Conservation (phyloP, 2,113 vertebrate genomes). For the Peucedramus taeniatus region DNA sequence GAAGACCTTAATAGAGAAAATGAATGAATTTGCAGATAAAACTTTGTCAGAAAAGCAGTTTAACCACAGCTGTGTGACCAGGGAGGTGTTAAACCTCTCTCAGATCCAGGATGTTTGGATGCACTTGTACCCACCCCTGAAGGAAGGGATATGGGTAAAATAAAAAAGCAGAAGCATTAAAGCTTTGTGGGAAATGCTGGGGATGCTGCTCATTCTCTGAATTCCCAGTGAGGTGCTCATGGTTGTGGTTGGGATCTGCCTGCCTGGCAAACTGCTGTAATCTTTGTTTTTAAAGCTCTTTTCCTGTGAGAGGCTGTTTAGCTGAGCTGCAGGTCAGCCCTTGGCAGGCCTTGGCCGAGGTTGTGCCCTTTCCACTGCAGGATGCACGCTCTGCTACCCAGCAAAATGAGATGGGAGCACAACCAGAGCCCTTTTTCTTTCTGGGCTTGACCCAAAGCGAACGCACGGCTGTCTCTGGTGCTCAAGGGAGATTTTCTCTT, state of each 20-base stretch:
- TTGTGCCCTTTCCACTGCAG: not conserved
- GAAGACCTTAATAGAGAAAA: not conserved
- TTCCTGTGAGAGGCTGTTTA: not conserved
- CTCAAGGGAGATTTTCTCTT: not conserved
- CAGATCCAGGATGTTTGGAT: not conserved
- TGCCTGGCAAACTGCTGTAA: not conserved
- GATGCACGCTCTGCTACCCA: not conserved
- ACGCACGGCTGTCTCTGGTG: accelerated
- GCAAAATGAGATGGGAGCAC: not conserved
- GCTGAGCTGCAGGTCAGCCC: not conserved
- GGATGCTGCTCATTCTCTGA: not conserved
- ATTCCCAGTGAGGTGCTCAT: not conserved
- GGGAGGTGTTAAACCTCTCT: not conserved
- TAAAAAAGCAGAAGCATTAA: not conserved
- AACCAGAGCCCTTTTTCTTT: not conserved
- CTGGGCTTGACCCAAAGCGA: not conserved
- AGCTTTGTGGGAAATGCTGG: not conserved
- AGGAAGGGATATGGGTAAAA: not conserved
- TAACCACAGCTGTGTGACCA: not conserved
- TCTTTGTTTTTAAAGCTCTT: not conserved
- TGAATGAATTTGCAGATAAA: not conserved
- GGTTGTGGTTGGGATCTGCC: not conserved
- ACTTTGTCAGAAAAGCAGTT: not conserved
- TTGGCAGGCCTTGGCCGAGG: not conserved
- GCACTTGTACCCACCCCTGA: not conserved